Conservation (phyloP, 1,140 invertebrate species). For the Andrena cerasifolii region DNA sequence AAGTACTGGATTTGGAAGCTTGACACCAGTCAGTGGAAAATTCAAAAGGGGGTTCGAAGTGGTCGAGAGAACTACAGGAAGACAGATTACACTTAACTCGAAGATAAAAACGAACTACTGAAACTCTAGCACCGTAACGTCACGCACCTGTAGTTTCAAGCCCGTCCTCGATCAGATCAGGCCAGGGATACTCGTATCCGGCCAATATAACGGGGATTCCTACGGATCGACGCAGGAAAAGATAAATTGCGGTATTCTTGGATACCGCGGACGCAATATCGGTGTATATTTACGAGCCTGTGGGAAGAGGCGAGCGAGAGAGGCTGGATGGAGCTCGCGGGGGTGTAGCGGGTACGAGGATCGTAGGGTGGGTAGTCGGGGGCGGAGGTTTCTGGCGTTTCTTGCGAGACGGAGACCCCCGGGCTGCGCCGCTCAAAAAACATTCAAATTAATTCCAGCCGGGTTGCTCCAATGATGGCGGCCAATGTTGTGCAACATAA, state of each 20-base stretch:
- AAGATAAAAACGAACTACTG: too few species aligned
- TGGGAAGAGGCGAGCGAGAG: constrained; percentile 24
- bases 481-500: constrained; percentile 78
- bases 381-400: constrained; percentile 59
- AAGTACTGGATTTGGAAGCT: too few species aligned
- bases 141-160: not conserved
- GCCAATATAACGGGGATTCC: constrained; percentile 68
- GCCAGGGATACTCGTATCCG: not conserved
- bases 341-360: constrained; percentile 45
- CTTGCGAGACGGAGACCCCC: constrained; percentile 73
- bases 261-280: constrained; percentile 68
- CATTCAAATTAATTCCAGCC: constrained; percentile 80
- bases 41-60: too few species aligned
- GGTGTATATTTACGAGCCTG: constrained; percentile 73
- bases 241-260: constrained; percentile 74
- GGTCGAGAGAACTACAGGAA: too few species aligned
- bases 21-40: too few species aligned
- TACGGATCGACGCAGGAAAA: constrained; percentile 68
- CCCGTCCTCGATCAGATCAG: not conserved
- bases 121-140: not conserved
- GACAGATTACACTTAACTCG: too few species aligned
- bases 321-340: constrained; percentile 43
- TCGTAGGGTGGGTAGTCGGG: constrained; percentile 30
- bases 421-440: constrained; percentile 77
- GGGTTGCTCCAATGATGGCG: constrained; percentile 77